A percentile compares a stretch with the other conserved stretches of the same genome.
These are phyloP conservation scores for Zygogramma bicolorata DNA, from an alignment of 2,888 invertebrate genomes.

Conservation along the genomic window DNA sequence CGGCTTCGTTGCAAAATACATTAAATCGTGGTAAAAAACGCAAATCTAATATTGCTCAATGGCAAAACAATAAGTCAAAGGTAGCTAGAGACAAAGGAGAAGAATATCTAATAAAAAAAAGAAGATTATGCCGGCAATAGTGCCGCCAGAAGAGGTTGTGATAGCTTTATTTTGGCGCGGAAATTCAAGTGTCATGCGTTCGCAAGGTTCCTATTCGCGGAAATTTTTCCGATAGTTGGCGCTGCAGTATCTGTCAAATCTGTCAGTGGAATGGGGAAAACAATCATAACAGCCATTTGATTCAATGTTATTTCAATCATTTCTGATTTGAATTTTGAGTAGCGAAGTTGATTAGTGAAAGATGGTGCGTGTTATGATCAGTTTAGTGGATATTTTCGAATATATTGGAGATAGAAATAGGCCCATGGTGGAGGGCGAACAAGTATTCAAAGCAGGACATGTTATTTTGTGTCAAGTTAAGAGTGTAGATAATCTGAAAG, in stretches of 20 bases:
- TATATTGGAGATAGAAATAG: slow-evolving; percentile 18
- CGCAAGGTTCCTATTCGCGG: background rate
- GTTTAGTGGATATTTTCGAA: slow-evolving; percentile 22
- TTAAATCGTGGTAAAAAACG: no score
- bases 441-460: slow-evolving; percentile 12
- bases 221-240: slow-evolving; percentile 15
- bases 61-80: no score
- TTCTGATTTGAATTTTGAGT: slow-evolving; percentile 16
- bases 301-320: slow-evolving; percentile 13
- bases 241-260: slow-evolving; percentile 21
- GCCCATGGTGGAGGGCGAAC: slow-evolving; percentile 13
- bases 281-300: slow-evolving; percentile 11
- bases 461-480: slow-evolving; percentile 17
- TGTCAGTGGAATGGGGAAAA: slow-evolving; percentile 16
- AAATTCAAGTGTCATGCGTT: no score
- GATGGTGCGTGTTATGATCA: slow-evolving; percentile 14
- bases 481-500: background rate
- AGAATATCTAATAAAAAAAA: no score
- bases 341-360: no score
- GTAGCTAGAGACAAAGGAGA: no score
- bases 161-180: no score
- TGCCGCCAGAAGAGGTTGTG: no score
- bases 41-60: no score
- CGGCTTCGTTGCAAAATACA: no score
- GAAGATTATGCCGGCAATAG: no score